These are phyloP conservation scores for Chaetura pelagica DNA, from an alignment of 2,113 vertebrate genomes.

Conservation along the genomic window DNA sequence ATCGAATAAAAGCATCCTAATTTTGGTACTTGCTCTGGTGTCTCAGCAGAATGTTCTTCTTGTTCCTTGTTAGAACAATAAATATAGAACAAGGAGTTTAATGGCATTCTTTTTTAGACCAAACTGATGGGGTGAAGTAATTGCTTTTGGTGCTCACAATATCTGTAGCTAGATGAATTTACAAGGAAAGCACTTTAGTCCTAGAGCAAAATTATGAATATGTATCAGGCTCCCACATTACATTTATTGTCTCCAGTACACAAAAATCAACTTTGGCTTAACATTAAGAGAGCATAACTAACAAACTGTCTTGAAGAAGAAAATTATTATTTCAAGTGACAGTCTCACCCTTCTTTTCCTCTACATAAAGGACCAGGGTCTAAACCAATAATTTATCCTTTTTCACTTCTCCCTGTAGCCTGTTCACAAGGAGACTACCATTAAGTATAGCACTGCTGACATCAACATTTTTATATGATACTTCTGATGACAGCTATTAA, in stretches of 20 bases:
- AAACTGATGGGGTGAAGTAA: slow-evolving; percentile 66
- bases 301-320: slow-evolving; percentile 45
- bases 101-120: slow-evolving; percentile 57
- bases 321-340: slow-evolving; percentile 61
- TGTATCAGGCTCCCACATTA: slow-evolving; percentile 16
- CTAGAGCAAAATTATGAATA: slow-evolving; percentile 63
- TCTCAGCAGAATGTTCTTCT: slow-evolving; percentile 39
- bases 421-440: slow-evolving; percentile 33
- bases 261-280: slow-evolving; percentile 64
- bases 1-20: slow-evolving; percentile 57
- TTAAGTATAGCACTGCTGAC: slow-evolving; percentile 50
- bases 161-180: slow-evolving; percentile 60
- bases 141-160: slow-evolving; percentile 60
- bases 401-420: slow-evolving; percentile 37
- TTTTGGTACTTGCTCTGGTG: slow-evolving; percentile 43
- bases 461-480: slow-evolving; percentile 16
- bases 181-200: slow-evolving; percentile 61
- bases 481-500: slow-evolving; percentile 59
- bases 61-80: slow-evolving; percentile 46
- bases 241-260: slow-evolving; percentile 50
- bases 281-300: slow-evolving; percentile 37
- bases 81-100: slow-evolving; percentile 49
- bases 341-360: slow-evolving; percentile 49
- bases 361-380: slow-evolving; percentile 55
- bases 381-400: slow-evolving; percentile 25